These are phyloP conservation scores for Nomia melanderi DNA, from an alignment of 1,140 invertebrate genomes.

Conservation along the genomic window DNA sequence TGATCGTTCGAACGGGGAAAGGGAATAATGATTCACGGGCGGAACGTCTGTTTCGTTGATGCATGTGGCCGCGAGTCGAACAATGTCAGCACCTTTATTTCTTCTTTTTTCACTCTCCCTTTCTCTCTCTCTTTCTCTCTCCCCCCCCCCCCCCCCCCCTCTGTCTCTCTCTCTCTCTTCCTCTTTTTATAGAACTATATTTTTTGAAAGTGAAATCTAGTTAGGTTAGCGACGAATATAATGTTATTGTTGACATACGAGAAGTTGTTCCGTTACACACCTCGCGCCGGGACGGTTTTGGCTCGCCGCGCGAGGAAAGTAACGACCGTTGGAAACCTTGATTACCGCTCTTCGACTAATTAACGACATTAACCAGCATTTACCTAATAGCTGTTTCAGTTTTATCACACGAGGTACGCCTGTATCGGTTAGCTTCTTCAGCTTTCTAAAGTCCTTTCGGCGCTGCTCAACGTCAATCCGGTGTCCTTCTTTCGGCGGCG, in stretches of 20 bases:
- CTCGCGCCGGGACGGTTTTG: no score
- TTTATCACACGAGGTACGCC: conserved; percentile 56
- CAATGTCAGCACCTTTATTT: background rate
- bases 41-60: background rate
- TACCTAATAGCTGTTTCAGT: conserved; percentile 69
- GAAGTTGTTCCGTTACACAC: conserved; percentile 61
- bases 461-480: background rate
- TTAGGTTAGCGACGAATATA: conserved; percentile 52
- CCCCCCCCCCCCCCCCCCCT: no score
- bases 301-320: no score
- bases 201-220: conserved; percentile 31
- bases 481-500: background rate
- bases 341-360: conserved; percentile 52
- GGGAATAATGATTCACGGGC: background rate
- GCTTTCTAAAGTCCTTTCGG: conserved; percentile 36
- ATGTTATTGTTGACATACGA: conserved; percentile 62
- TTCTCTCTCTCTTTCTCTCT: background rate
- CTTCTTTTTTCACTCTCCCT: background rate
- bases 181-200: conserved; percentile 8
- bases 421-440: conserved; percentile 20
- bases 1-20: background rate
- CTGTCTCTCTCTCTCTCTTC: no score
- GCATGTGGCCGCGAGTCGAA: background rate
- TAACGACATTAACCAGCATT: conserved; percentile 69
- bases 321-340: conserved; percentile 45